Evolutionary conservation across 1,140 invertebrate species (phyloP).

Genomic region (Pollicipes pollicipes): DNA sequence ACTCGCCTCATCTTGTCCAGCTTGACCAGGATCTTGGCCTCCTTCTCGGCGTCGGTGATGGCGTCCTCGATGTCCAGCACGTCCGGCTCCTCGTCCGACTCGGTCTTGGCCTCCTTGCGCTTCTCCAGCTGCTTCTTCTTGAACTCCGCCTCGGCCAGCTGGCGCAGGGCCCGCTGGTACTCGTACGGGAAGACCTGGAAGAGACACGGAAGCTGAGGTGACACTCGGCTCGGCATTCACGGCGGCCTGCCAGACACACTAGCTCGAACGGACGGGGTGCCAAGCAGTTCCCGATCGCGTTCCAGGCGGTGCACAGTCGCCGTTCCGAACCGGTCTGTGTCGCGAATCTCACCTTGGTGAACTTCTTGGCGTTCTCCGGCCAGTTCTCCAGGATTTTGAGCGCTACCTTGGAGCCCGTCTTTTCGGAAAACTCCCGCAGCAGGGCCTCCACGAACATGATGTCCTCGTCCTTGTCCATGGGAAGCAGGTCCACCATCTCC

Average conservation of each 20-base stretch:
- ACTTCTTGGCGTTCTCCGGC: slow-evolving; percentile 54
- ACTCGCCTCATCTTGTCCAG: slow-evolving; percentile 69
- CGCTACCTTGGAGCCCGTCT: slow-evolving; percentile 79
- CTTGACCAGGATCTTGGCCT: slow-evolving; percentile 59
- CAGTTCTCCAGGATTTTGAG: slow-evolving; percentile 59
- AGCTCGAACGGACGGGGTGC: too few species aligned
- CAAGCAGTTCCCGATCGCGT: too few species aligned
- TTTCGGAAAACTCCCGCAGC: slow-evolving; percentile 67
- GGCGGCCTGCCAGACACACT: too few species aligned
- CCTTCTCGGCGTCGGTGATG: slow-evolving; percentile 48
- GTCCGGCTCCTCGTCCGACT: slow-evolving; percentile 22
- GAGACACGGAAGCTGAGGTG: too few species aligned
- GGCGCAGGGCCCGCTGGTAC: slow-evolving; percentile 74
- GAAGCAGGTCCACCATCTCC: slow-evolving; percentile 74
- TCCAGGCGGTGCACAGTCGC: too few species aligned
- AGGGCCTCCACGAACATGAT: slow-evolving; percentile 55
- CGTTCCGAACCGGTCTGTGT: too few species aligned
- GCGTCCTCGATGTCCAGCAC: slow-evolving; percentile 76
- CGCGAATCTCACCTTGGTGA: slow-evolving; percentile 69
- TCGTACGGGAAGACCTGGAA: slow-evolving; percentile 78
- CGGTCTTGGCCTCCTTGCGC: slow-evolving; percentile 19
- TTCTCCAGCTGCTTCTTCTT: slow-evolving; percentile 27
- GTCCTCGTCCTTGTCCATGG: slow-evolving; percentile 60
- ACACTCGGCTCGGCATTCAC: too few species aligned
- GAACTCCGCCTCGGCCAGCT: slow-evolving; percentile 36